Evolutionary conservation across 2,888 invertebrate species (phyloP), one percentile per base, ranked within the genome.

Genomic region (Drosophila siamana): DNA sequence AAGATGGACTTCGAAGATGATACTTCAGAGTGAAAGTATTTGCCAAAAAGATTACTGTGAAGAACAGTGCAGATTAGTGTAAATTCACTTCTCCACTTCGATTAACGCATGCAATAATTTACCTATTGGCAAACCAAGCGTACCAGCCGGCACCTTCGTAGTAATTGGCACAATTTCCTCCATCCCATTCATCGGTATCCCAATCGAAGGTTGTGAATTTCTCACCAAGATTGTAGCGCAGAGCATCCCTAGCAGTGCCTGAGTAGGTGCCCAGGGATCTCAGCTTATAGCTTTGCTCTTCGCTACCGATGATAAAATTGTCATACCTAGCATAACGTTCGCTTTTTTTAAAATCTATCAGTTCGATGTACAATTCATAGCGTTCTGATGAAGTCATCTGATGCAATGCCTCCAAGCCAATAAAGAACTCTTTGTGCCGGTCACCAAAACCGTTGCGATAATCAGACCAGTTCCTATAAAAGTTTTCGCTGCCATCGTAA

Each of bases 101-200:
- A 44, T 2, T 24, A 1, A 1, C 3, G 4, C 2, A 2, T 47
- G 19, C 19, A n/a, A n/a, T n/a, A 2, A 0, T 8, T 9, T 38
- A 77, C 77, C 77, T 71, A 41, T 77, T 65, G 15, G 52, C 36
- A 43, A 48, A 52, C 16, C 26, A 62, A 8, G 48, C 52, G 38
- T 52, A 77, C 77, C 77, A 77, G 64, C 77, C 64, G 6, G 64
- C 77, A 33, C 77, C 74, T 15, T 8, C 8, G 7, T 77, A 74
- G 13, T 47, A 74, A 13, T 41, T 22, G 11, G 74, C 67, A 33
- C 77, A 77, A 24, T 60, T 74, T 7, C 77, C 77, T 2, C 7
- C 0, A 3, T 7, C 0, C 74, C 74, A 77, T 9, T 8, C 3
- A 56, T 77, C 77, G 30, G 70, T 77, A 33, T 77, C 77, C 13